phyloP scores from a whole-genome alignment of 2,888 invertebrate genomes.

The Acleris holmiana region DNA sequence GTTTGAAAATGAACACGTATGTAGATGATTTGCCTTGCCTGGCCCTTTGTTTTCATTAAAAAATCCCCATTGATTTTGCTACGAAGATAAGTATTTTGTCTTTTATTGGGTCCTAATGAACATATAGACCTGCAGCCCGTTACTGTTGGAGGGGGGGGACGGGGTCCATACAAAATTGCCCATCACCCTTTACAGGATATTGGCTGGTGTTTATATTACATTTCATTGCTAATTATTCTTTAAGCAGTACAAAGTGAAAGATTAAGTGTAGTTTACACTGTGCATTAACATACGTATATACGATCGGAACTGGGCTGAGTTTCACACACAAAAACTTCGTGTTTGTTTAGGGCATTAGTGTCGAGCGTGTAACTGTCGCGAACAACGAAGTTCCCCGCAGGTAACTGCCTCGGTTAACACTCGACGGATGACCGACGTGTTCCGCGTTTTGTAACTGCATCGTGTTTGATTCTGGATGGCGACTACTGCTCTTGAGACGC shows the following conservation, averaged over 20 bases:
- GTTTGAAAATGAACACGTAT: too few species aligned
- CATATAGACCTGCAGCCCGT: too few species aligned
- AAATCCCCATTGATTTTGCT: too few species aligned
- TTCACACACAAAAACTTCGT: conserved; percentile 71
- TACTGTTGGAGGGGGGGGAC: too few species aligned
- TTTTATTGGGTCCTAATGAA: too few species aligned
- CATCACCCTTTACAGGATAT: conserved; percentile 57
- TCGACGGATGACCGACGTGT: conserved; percentile 33
- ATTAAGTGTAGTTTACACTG: conserved; percentile 72
- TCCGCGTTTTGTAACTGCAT: conserved; percentile 36
- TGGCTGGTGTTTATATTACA: conserved; percentile 61
- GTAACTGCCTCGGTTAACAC: conserved; percentile 36
- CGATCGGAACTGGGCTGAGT: conserved; percentile 71
- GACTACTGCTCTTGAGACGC: conserved; percentile 50
- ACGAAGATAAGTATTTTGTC: too few species aligned
- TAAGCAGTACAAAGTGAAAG: conserved; percentile 78
- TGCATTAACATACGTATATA: conserved; percentile 62
- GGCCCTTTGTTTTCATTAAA: too few species aligned
- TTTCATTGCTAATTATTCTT: conserved; percentile 74
- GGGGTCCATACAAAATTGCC: too few species aligned
- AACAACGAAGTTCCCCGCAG: conserved; percentile 46
- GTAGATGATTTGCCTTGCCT: too few species aligned
- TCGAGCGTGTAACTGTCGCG: conserved; percentile 67
- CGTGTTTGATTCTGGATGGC: conserved; percentile 40
- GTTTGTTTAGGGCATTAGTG: conserved; percentile 69